These are phyloP conservation scores for Typhlomys cinereus DNA, from an alignment of 2,113 vertebrate genomes.

Conservation along the genomic window DNA sequence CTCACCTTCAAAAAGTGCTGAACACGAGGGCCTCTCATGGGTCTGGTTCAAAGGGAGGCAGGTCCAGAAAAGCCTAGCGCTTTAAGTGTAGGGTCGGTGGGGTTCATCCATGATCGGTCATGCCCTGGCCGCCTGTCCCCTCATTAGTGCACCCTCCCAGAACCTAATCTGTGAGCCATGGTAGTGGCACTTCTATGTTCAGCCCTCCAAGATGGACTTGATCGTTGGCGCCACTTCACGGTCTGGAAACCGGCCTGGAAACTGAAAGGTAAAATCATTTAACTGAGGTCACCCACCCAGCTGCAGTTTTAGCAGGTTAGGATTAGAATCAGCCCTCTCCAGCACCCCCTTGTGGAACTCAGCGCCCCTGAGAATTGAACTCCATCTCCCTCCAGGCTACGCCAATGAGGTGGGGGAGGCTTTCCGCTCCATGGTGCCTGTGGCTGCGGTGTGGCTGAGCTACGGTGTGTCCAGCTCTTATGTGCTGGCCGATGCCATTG, in stretches of 20 bases:
- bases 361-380: not conserved
- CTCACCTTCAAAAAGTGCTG: not conserved
- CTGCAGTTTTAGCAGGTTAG: not conserved
- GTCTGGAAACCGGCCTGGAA: not conserved
- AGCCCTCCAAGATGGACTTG: not conserved
- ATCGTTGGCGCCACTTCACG: not conserved
- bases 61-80: not conserved
- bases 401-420: slow-evolving; percentile 98
- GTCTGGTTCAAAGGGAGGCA: not conserved
- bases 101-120: not conserved
- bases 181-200: not conserved
- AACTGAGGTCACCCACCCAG: not conserved
- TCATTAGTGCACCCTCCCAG: not conserved
- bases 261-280: not conserved
- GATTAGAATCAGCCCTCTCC: not conserved
- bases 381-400: slow-evolving; percentile 87
- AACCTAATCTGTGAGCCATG: not conserved
- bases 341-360: slow-evolving; percentile 8
- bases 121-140: not conserved
- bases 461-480: slow-evolving; percentile 94
- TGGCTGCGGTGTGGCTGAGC: slow-evolving; percentile 92
- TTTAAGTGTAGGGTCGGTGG: not conserved
- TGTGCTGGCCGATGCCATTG: slow-evolving; percentile 93
- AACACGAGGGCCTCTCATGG: not conserved
- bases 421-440: slow-evolving; percentile 92